Evolutionary conservation across 2,888 invertebrate species (phyloP), one percentile per base, ranked within the genome.

Genomic region (Urechis unicinctus): DNA sequence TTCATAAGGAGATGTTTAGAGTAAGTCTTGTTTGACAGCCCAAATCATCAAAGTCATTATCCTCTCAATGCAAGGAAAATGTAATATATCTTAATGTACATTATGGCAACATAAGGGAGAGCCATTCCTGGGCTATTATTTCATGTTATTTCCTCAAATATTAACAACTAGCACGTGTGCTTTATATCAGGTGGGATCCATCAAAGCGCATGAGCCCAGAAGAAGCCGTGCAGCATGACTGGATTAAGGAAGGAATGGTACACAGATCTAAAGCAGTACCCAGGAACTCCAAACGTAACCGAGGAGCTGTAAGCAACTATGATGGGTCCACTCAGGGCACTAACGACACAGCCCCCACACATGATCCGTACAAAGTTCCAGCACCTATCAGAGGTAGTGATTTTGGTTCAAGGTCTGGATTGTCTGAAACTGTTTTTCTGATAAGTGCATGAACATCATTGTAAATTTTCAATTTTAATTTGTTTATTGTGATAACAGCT

Each of bases 141-240:
- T 46, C 2, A 3, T 36, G 41, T 49, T 47, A 55, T 58, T 49
- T 73, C n/a, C n/a, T n/a, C n/a, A n/a, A n/a, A n/a, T n/a, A n/a
- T n/a, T n/a, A n/a, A n/a, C n/a, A n/a, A n/a, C n/a, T n/a, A n/a
- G n/a, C n/a, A n/a, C n/a, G n/a, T n/a, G n/a, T n/a, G n/a, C n/a
- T n/a, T n/a, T n/a, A n/a, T n/a, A n/a, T 3, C 80, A 90, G 90
- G 78, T 95, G 94, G 94, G 92, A 94, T 80, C 89, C 93, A 22
- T 87, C 87, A 72, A 88, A 88, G 61, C 85, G 94, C 61, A 86
- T 94, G 85, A 92, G 89, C 2, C 89, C 94, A 0, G 90, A 89
- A 54, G 92, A 94, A 75, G 94, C 93, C 1, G 83, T 89, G 25
- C 85, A 87, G 53, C 94, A 94, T 79, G 89, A 90, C 71, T 94